phyloP scores from a whole-genome alignment of 1,140 invertebrate species.

The Bombus breviceps region DNA sequence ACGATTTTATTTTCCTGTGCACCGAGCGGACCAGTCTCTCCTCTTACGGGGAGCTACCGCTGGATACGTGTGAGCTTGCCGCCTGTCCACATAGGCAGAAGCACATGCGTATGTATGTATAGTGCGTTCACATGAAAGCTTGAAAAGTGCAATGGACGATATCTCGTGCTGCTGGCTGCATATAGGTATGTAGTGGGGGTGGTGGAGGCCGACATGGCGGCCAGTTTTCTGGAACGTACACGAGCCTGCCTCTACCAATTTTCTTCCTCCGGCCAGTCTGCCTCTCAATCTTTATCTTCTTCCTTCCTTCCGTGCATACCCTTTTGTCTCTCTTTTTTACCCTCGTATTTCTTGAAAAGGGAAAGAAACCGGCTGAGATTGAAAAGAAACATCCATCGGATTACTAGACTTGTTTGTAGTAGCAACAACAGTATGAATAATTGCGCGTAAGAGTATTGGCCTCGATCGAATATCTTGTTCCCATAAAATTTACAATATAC shows the following conservation, averaged over 20 bases:
- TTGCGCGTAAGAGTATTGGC: not conserved
- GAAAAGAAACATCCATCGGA: conserved; percentile 52
- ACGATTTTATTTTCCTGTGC: conserved; percentile 51
- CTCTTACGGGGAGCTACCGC: conserved; percentile 5
- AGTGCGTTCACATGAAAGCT: conserved; percentile 52
- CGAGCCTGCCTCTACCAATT: conserved; percentile 45
- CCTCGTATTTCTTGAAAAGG: conserved; percentile 55
- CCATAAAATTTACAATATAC: not conserved
- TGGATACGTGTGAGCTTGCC: not conserved
- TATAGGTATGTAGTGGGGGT: conserved; percentile 41
- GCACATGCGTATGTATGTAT: not conserved
- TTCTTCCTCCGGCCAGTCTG: conserved; percentile 36
- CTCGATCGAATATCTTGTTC: not conserved
- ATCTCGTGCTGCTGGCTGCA: conserved; percentile 56
- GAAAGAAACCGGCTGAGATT: conserved; percentile 54
- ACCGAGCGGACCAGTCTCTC: conserved; percentile 30
- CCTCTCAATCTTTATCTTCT: conserved; percentile 33
- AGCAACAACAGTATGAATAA: not conserved
- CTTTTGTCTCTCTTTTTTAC: not conserved
- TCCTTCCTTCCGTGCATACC: conserved; percentile 7
- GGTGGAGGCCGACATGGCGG: conserved; percentile 59
- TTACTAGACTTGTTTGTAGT: not conserved
- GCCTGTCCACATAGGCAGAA: not conserved
- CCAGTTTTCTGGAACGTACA: conserved; percentile 69
- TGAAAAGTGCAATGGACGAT: conserved; percentile 70